Base-by-base conservation (phyloP, 1,140 invertebrate species). In the Diorhabda elongata region DNA sequence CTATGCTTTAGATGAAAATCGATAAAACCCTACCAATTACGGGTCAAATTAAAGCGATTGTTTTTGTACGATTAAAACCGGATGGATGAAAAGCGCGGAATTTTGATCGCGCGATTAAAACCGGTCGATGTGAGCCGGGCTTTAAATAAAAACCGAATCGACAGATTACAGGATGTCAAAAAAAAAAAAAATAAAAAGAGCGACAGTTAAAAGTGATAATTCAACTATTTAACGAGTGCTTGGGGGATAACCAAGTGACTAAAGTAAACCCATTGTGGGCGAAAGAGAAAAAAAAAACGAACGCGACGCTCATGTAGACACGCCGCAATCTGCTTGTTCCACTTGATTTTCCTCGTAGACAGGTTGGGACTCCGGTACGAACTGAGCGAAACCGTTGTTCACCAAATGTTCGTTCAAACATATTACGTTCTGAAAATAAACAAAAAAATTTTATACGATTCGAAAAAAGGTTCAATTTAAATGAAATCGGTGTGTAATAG, bases 381-480 rank as follows among this genome's bases (percentile, higher is more conserved):
- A 89, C 77, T 86, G 85, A 58, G 88, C 89, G 75, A 86, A 83
- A 69, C 89, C 89, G 81, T 86, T 84, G 69, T 86, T 85, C 71
- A 89, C 88, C 73, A 91, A 81, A 80, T 89, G 87, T 79, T 86
- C 82, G 80, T 90, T 90, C 69, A 91, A 83, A 80, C 86, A 88
- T 82, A 89, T 84, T 71, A 89, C 83, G 82, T 87, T 85, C 87
- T 89, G 83, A 44, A 84, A 86, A 76, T 69, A 66, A 26, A 26
- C 26, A 26, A 26, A 26, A 77, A 70, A 69, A 73, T 42, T 69
- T 6, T 11, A 7, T 11, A 63, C n/a, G 45, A 9, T 44, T 63
- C 9, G 2, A n/a, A 5, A 63, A n/a, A 2, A 52, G 2, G 47
- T 52, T n/a, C 47, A 2, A 2, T 52, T 52, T 52, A 52, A 2